Evolutionary conservation across 2,888 invertebrate species (phyloP).

Genomic region (Rutpela maculata): DNA sequence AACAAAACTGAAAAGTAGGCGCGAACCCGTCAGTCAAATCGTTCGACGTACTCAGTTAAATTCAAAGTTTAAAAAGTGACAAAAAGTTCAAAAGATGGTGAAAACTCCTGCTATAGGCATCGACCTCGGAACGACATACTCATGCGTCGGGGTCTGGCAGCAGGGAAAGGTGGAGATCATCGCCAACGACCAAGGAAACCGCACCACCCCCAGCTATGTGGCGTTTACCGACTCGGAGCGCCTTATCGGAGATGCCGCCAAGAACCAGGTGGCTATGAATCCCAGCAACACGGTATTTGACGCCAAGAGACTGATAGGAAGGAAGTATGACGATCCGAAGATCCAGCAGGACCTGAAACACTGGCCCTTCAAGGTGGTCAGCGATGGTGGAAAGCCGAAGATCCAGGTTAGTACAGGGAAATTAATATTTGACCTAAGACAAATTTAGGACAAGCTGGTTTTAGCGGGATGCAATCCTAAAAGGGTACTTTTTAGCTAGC

Average conservation of each 20-base stretch:
- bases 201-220: slow-evolving; percentile 91
- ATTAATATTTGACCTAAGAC: too few species aligned
- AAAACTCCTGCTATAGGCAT: slow-evolving; percentile 61
- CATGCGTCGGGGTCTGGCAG: slow-evolving; percentile 88
- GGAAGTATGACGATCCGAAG: slow-evolving; percentile 81
- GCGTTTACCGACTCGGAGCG: slow-evolving; percentile 91
- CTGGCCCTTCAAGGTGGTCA: slow-evolving; percentile 85
- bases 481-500: too few species aligned
- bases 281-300: slow-evolving; percentile 83
- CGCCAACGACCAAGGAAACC: slow-evolving; percentile 91
- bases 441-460: too few species aligned
- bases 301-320: slow-evolving; percentile 84
- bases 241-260: slow-evolving; percentile 89
- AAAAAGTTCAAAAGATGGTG: slow-evolving; percentile 54
- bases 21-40: slow-evolving; percentile 50
- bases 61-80: slow-evolving; percentile 44
- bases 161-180: slow-evolving; percentile 90
- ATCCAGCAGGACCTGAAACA: slow-evolving; percentile 85
- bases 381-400: slow-evolving; percentile 79
- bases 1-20: slow-evolving; percentile 48
- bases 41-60: slow-evolving; percentile 35
- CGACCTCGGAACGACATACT: slow-evolving; percentile 91
- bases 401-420: too few species aligned
- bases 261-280: slow-evolving; percentile 87
- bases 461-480: too few species aligned